Evolutionary conservation across 1,140 invertebrate genomes (phyloP).

Genomic region (Campoletis sonorensis): DNA sequence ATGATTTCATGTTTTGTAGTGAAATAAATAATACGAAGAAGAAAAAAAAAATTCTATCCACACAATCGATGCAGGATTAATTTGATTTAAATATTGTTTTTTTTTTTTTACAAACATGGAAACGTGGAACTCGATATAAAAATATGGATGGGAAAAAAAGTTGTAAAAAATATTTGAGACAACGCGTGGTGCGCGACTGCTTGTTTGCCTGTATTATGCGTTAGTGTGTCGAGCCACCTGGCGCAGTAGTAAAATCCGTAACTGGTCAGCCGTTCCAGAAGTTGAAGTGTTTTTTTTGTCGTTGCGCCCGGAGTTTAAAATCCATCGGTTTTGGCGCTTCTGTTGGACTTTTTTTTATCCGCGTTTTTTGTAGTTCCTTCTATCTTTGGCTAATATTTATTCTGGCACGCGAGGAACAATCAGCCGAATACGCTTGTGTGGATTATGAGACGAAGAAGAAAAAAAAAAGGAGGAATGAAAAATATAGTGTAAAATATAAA

Average conservation of each 20-base stretch:
- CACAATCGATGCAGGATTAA: too few relatives aligned
- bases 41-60: too few relatives aligned
- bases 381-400: background rate
- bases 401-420: background rate
- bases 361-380: background rate
- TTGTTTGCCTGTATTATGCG: background rate
- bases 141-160: too few relatives aligned
- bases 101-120: too few relatives aligned
- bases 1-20: background rate
- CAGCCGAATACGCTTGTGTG: background rate
- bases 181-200: too few relatives aligned
- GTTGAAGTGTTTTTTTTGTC: background rate
- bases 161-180: too few relatives aligned
- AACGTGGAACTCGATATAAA: too few relatives aligned
- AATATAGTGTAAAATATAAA: background rate
- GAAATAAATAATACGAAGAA: too few relatives aligned
- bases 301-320: background rate
- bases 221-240: background rate
- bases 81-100: too few relatives aligned
- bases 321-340: background rate
- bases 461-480: background rate
- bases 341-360: background rate
- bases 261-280: background rate
- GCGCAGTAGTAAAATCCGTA: constrained; percentile 29
- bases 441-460: too few relatives aligned